Base-by-base conservation (phyloP, 2,113 vertebrate genomes). In the Nematolebias whitei region DNA sequence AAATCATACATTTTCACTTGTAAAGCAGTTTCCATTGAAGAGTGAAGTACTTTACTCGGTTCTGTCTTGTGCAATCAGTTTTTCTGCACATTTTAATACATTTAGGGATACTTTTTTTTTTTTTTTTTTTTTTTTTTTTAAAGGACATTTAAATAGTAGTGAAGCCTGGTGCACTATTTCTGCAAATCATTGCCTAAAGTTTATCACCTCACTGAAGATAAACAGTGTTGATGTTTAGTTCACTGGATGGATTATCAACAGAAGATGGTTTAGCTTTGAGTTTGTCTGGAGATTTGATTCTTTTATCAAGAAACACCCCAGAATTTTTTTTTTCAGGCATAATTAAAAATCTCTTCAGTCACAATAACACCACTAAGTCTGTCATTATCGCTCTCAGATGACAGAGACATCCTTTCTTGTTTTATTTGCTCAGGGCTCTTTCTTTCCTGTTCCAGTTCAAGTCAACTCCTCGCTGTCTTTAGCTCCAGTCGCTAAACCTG, bases 361-460 rank as follows among this genome's bases (percentile, higher is more conserved):
- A 88, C 85, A 89, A 90, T 87, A 90, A 83, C 79, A 53, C 75
- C 12, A 58, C 80, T 44, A 68, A 63, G 81, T 78, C 89, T 90
- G 75, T 89, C 85, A 88, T 88, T 89, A 86, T 84, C 74, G 66
- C 80, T 78, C 54, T 63, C 74, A 76, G 83, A 84, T 86, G 86
- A 87, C 68, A 63, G 72, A 85, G 71, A 56, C 29, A 26, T 71
- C 69, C 82, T 89, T 89, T 90, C 84, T 88, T 89, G 87, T 85
- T 57, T 62, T 77, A 53, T 32, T 54, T 55, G 53, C 72, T 78
- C 57, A 23, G 75, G 20, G 80, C 79, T 75, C 84, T 83, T 83
- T 84, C 84, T 80, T 89, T 89, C 85, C 84, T 85, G 71, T 81
- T 60, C 47, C 62, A 39, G 62, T 68, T 66, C 43, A 23, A 69